Evolutionary conservation across 2,888 invertebrate genomes (phyloP).

Genomic region (Eupithecia inturbata): DNA sequence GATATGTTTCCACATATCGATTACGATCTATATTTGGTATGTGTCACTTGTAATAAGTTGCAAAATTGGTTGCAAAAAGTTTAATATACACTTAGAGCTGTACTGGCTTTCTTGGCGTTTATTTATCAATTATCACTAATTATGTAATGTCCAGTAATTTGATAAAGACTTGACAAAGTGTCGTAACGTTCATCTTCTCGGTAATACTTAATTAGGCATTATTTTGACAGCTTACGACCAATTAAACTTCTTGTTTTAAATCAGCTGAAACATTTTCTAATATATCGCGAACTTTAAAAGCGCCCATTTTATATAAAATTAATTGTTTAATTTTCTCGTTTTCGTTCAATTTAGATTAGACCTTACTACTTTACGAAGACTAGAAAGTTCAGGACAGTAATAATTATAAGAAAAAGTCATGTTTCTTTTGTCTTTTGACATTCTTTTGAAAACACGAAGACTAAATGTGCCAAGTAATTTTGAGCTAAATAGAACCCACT

Average conservation of each 20-base stretch:
- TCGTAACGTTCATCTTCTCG: background rate
- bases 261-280: background rate
- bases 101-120: slow-evolving; percentile 12
- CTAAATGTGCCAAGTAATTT: slow-evolving; percentile 5
- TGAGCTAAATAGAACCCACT: slow-evolving; percentile 22
- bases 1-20: slow-evolving; percentile 26
- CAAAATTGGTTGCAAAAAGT: slow-evolving; percentile 15
- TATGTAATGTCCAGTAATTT: slow-evolving; percentile 16
- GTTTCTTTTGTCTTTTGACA: background rate
- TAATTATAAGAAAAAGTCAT: background rate
- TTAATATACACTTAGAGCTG: slow-evolving; percentile 9
- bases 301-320: no score
- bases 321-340: background rate
- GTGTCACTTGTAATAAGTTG: slow-evolving; percentile 3
- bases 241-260: background rate
- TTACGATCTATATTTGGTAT: slow-evolving; percentile 28
- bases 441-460: background rate
- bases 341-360: background rate
- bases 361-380: background rate
- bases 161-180: slow-evolving; percentile 5
- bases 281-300: background rate
- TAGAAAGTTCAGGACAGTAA: background rate
- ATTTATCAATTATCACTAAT: slow-evolving; percentile 25
- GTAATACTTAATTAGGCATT: background rate
- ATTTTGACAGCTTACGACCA: background rate